Evolutionary conservation across 1,140 invertebrate species (phyloP), one percentile per base, ranked within the genome.

Genomic region (Temnothorax nylanderi): DNA sequence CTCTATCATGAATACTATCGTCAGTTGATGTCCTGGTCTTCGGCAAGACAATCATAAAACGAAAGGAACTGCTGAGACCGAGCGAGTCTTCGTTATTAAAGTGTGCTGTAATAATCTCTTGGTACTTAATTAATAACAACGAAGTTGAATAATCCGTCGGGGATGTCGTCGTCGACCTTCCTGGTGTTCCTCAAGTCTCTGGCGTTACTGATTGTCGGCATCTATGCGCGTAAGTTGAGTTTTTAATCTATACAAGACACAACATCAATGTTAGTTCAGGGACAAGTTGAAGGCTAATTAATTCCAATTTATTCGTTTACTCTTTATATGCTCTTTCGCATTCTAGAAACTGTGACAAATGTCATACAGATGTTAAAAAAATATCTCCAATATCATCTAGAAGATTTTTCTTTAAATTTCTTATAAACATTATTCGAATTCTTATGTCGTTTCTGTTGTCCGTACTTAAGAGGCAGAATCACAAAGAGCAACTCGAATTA

Each of bases 11-110:
- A 8, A 26, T 60, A 44, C 10, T 54, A 47, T 4, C 77, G 80
- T 87, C 88, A 92, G 92, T 93, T 49, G 56, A 16, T 37, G 16
- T 81, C 56, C 37, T 34, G 41, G 32, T 89, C 81, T 88, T 76
- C 51, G 47, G 26, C 18, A 26, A 32, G 8, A 18, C 41, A 34
- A 62, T 11, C 26, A 56, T 72, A 34, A 78, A 69, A 34, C 44
- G 21, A 10, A 34, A 16, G 37, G 37, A 58, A 44, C n/a, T 54
- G 41, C 13, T 11, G 41, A 34, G 7, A 49, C 0, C 7, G 44
- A 18, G 54, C 32, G 69, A 75, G 41, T 84, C 13, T 13, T 58
- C 18, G 7, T 32, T 47, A 32, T 74, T n/a, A 60, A 41, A 75
- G 54, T 60, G 69, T 16, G n/a, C 34, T 71, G 54, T 37, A 47